Evolutionary conservation across 2,797 vertebrate species (phyloP).

Genomic region (Chloroceryle inda): DNA sequence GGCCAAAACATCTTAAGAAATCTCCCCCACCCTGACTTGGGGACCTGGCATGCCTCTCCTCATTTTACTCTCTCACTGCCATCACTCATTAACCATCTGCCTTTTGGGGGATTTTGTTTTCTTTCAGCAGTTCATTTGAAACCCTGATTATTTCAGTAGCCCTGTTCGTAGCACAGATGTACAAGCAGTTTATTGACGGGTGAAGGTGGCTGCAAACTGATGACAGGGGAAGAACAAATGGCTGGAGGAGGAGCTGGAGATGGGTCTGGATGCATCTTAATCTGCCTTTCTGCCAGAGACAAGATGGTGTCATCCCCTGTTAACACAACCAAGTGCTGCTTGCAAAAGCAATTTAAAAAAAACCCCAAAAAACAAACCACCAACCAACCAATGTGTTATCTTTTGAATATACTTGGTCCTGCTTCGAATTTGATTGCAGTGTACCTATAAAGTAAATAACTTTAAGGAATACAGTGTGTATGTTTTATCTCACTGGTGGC

Average conservation of each 20-base stretch:
- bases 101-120: not conserved
- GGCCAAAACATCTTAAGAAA: not conserved
- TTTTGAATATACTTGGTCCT: not conserved
- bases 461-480: not conserved
- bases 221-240: not conserved
- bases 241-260: conserved; percentile 16
- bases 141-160: not conserved
- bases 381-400: not conserved
- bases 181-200: not conserved
- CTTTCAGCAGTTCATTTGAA: not conserved
- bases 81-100: not conserved
- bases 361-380: not conserved
- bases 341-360: not conserved
- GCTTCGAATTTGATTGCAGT: not conserved
- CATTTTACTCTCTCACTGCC: not conserved
- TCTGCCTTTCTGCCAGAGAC: not conserved
- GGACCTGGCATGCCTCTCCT: not conserved
- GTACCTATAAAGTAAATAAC: not conserved
- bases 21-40: not conserved
- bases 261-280: not conserved
- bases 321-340: not conserved
- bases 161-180: not conserved
- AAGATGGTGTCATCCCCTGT: not conserved
- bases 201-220: not conserved
- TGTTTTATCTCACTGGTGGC: not conserved